Base-by-base conservation (phyloP, 2,888 invertebrate genomes). In the Achlya flavicornis region DNA sequence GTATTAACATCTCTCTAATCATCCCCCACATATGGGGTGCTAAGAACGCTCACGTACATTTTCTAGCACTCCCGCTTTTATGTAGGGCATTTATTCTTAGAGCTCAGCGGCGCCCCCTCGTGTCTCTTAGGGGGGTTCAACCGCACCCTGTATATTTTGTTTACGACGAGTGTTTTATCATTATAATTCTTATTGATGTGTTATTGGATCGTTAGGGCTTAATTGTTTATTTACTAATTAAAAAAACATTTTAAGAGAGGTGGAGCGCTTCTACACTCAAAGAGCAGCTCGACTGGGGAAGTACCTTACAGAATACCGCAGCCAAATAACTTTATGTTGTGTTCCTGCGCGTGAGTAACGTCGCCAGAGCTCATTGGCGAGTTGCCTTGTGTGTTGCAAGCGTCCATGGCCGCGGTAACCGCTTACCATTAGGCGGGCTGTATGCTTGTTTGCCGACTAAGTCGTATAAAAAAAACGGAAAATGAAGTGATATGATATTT, bases 1-100 rank as follows among this genome's bases (percentile, higher is more conserved):
- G 77, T 81, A 68, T 62, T 57, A 83, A 10, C 88, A 86, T 1
- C 91, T 89, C 88, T 64, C 70, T 76, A 81, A 12, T 69, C 71
- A 77, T 88, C 78, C 78, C 78, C 78, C 84, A 84, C 75, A 84
- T 81, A 89, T 83, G 84, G 88, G 88, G 89, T 87, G 89, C 87
- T 90, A 90, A 90, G 91, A 91, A 87, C 88, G 86, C 85, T 87
- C 91, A 88, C 92, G 91, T 91, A 93, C 91, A 91, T 91, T 91
- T 91, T 90, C 90, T 90, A 91, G 90, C 92, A 91, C 92, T 92
- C 91, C 88, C 88, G 83, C 82, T 85, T 91, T 92, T 92, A 92
- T 92, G 92, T 91, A 86, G 88, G 91, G 92, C 92, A 92, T 92
- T 93, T 93, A 92, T 92, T 92, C 92, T 91, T 89, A 86, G 87